Base-by-base conservation (phyloP, 2,113 vertebrate species). In the Hystrix cristata region DNA sequence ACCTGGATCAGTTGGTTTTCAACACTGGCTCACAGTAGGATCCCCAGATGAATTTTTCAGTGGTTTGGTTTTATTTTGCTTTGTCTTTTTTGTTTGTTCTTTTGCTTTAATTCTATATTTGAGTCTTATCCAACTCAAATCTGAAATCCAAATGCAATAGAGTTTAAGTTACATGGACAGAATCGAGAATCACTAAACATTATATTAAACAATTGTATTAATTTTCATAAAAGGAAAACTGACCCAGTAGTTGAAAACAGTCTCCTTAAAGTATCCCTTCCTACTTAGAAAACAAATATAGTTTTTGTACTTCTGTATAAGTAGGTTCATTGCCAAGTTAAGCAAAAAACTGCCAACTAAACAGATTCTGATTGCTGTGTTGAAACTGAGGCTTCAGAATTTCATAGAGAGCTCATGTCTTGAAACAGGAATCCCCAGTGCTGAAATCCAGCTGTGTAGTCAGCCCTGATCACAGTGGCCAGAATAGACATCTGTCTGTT, bases 341-440 rank as follows among this genome's bases (percentile, higher is more conserved):
- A 95, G 69, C 67, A 95, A 84, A 83, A 87, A 43, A 38, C 29
- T 60, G 34, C 74, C 51, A 72, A 48, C 57, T 59, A 94, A 85
- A 78, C 79, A 85, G 86, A 95, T 59, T 93, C 72, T 53, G 81
- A 96, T 23, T 60, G 90, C 51, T 43, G 6, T 65, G 38, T 76
- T 89, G 59, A 93, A 89, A 87, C 12, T 29, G 15, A 90, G 23
- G 65, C 67, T 95, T 94, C 15, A 53, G 43, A 91, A 72, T 94
- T 96, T 81, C 38, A 53, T 38, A 81, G 78, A 84, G 79, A 94
- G 57, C 21, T n/a, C 76, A 25, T 38, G 31, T 72, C 46, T 38
- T 87, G 59, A 64, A 92, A 72, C 5, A 43, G 80, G 29, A 85
- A 31, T 31, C 21, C 10, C 48, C 89, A 4, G 9, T 43, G 25